phyloP scores from a whole-genome alignment of 2,888 invertebrate species.

The Archaeoteleia sp. region DNA sequence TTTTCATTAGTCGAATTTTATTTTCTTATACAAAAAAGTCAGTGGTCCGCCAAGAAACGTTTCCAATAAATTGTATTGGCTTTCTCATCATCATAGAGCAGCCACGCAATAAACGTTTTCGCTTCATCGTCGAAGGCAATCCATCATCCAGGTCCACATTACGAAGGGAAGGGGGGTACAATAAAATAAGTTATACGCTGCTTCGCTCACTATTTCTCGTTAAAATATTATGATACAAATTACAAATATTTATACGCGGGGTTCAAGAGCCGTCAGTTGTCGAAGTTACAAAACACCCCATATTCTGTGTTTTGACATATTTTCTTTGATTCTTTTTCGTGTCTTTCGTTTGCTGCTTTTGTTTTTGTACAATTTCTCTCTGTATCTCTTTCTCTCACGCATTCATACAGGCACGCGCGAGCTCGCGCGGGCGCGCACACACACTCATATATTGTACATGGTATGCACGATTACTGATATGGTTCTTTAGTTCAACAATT shows the following conservation, averaged over 20 bases:
- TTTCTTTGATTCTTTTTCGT: conserved; percentile 38
- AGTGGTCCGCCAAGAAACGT: too few species aligned
- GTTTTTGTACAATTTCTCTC: conserved; percentile 39
- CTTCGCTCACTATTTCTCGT: conserved; percentile 63
- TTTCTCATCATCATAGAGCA: conserved; percentile 22
- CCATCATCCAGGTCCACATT: conserved; percentile 65
- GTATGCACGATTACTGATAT: conserved; percentile 53
- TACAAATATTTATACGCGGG: conserved; percentile 69
- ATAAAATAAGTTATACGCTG: conserved; percentile 70
- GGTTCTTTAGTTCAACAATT: conserved; percentile 54
- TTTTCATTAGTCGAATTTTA: too few species aligned
- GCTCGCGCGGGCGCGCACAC: conserved; percentile 33
- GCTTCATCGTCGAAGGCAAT: conserved; percentile 49
- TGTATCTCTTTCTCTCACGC: too few species aligned
- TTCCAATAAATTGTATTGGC: too few species aligned
- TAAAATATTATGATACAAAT: conserved; percentile 70
- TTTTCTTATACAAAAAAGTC: too few species aligned
- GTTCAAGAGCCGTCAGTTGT: conserved; percentile 69
- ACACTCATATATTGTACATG: conserved; percentile 35
- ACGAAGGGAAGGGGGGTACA: conserved; percentile 53
- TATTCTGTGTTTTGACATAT: conserved; percentile 47
- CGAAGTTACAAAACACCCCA: conserved; percentile 60
- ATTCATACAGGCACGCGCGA: conserved; percentile 53
- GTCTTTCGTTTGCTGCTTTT: conserved; percentile 21
- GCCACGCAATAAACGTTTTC: conserved; percentile 7